Evolutionary conservation across 2,888 invertebrate species (phyloP).

Genomic region (Blera fallax): DNA sequence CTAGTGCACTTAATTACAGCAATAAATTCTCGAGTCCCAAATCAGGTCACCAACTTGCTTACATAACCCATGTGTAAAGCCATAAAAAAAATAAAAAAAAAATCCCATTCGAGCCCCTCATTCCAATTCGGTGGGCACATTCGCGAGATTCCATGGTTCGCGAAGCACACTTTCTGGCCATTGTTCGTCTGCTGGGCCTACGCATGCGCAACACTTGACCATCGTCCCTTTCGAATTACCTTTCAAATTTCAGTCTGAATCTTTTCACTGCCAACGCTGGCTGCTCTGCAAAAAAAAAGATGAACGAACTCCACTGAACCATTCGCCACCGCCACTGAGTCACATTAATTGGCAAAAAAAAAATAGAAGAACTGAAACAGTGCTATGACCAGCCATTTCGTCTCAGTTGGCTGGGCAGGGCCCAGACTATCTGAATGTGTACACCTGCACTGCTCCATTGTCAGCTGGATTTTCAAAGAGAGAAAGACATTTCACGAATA

Average conservation of each 20-base stretch:
- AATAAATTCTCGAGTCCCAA: constrained; percentile 54
- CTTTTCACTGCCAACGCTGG: constrained; percentile 50
- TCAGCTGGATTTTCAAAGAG: neutral
- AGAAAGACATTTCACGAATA: constrained; percentile 37
- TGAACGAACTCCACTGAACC: constrained; percentile 53
- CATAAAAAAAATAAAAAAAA: neutral
- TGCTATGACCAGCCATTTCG: neutral
- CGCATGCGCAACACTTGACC: constrained; percentile 33
- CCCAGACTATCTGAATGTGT: constrained; percentile 24
- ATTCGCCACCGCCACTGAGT: constrained; percentile 15
- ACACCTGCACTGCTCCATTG: constrained; percentile 46
- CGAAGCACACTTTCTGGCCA: constrained; percentile 27
- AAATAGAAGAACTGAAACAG: constrained; percentile 31
- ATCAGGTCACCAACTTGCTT: constrained; percentile 63
- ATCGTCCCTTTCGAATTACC: constrained; percentile 55
- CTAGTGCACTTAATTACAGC: constrained; percentile 21
- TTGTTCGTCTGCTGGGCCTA: constrained; percentile 1
- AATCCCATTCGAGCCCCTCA: neutral
- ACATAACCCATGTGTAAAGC: constrained; percentile 21
- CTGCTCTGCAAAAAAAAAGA: constrained; percentile 13
- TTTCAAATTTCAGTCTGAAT: constrained; percentile 26
- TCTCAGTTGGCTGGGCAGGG: constrained; percentile 52
- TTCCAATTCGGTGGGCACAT: constrained; percentile 14
- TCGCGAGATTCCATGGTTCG: constrained; percentile 23
- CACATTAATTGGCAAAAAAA: constrained; percentile 49